Evolutionary conservation across 2,888 invertebrate genomes (phyloP).

Genomic region (Lissonota sp.): DNA sequence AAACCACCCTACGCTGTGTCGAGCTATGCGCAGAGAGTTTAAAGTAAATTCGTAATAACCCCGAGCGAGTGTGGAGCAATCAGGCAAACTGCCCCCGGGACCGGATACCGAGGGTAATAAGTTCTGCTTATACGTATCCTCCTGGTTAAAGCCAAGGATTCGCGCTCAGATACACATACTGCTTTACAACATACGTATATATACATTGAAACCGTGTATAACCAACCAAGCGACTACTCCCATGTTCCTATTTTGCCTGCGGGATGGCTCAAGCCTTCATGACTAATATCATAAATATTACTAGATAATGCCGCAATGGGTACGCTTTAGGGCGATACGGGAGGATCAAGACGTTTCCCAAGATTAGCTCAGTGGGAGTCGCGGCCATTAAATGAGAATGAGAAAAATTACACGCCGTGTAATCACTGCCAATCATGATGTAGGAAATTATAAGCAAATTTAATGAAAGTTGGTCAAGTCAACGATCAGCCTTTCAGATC

Average conservation of each 20-base stretch:
- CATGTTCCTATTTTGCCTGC: conserved; percentile 32
- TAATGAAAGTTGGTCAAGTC: too few species aligned
- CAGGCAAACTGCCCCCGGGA: conserved; percentile 58
- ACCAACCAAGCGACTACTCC: conserved; percentile 11
- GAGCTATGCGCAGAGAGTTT: conserved; percentile 37
- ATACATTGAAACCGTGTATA: conserved; percentile 2
- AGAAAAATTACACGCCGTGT: not conserved
- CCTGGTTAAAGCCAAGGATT: conserved; percentile 50
- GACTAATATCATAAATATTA: conserved; percentile 45
- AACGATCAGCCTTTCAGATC: too few species aligned
- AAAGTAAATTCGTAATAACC: conserved; percentile 63
- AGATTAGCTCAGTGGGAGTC: conserved; percentile 7
- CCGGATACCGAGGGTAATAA: conserved; percentile 61
- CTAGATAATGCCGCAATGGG: conserved; percentile 30
- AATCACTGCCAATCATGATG: not conserved
- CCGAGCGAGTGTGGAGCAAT: conserved; percentile 57
- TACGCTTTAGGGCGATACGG: conserved; percentile 28
- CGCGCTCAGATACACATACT: conserved; percentile 20
- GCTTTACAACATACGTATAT: conserved; percentile 21
- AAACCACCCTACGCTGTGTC: conserved; percentile 35
- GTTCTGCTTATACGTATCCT: conserved; percentile 58
- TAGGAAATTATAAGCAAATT: not conserved
- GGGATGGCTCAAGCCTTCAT: conserved; percentile 17
- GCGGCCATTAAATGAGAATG: not conserved
- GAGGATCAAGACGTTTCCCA: conserved; percentile 29